Base-by-base conservation (phyloP, 2,888 invertebrate genomes). In the Apamea monoglypha region DNA sequence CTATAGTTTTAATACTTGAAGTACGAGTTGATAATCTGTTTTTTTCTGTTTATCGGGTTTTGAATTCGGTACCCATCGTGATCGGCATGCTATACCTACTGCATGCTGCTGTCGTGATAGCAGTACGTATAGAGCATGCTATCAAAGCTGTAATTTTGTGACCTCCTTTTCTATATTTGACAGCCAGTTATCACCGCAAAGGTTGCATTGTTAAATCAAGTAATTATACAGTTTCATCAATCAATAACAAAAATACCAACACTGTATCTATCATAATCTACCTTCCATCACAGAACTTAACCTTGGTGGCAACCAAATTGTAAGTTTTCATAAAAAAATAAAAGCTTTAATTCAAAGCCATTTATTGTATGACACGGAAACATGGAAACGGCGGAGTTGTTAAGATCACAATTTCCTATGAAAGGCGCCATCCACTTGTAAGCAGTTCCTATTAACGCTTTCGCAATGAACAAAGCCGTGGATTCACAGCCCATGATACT, bases 391-490 rank as follows among this genome's bases (percentile, higher is more conserved):
- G 16, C 25, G 25, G 2, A 0, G 29, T 50, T 16, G 32, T 53
- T 32, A 25, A 16, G 16, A 25, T 32, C 16, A 70, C 25, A 70
- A 32, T 25, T 25, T 25, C 16, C 8, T 25, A 47, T 7, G 2
- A 74, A 18, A 67, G 25, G 21, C 7, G 1, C 4, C 14, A 36
- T 50, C 14, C 18, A 50, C 21, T 40, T 74, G 16, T 36, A 70
- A 32, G 32, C 16, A 36, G 14, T 21, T 40, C n/a, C 3, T 10
- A 21, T 5, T n/a, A 29, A 14, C 7, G 5, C 18, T 25, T 44
- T 50, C 10, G 32, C 10, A 36, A 66, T 64, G 21, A 75, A 75
- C 25, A n/a, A 68, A 66, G n/a, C 69, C 47, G 16, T 70, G 80
- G 16, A 50, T 70, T 25, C 18, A 1, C 47, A 18, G 25, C 7